phyloP scores from a whole-genome alignment of 2,797 vertebrate genomes.

The Sus cebifrons region DNA sequence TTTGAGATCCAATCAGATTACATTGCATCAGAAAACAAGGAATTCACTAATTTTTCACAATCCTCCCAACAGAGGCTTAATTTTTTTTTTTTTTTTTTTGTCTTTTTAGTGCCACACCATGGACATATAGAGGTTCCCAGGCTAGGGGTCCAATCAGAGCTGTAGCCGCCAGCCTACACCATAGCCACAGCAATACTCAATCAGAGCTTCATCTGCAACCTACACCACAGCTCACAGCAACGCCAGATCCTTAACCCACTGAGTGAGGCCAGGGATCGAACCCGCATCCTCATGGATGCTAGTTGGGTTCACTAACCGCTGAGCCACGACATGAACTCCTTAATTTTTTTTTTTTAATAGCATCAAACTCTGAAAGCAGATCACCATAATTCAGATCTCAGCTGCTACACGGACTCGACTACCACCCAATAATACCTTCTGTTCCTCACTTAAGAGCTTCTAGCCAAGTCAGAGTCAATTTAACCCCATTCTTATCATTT shows the following conservation, averaged over 20 bases:
- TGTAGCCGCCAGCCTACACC: no score
- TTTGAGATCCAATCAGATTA: constrained; percentile 66
- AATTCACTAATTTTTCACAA: constrained; percentile 5
- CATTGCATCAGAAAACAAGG: neutral
- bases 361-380: neutral
- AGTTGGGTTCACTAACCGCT: no score
- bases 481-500: constrained; percentile 46
- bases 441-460: neutral
- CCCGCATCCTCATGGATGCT: no score
- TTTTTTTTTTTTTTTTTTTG: neutral
- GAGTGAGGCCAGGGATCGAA: no score
- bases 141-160: no score
- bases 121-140: no score
- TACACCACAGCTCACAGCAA: no score
- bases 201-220: no score
- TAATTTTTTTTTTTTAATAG: neutral
- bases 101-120: neutral
- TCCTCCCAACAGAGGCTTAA: constrained; percentile 23
- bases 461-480: neutral
- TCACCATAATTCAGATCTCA: constrained; percentile 44
- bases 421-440: neutral
- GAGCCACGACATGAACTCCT: no score
- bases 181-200: no score
- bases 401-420: neutral
- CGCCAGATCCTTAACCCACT: no score